phyloP scores from a whole-genome alignment of 2,113 vertebrate genomes.

The Ceuthmochares aereus region DNA sequence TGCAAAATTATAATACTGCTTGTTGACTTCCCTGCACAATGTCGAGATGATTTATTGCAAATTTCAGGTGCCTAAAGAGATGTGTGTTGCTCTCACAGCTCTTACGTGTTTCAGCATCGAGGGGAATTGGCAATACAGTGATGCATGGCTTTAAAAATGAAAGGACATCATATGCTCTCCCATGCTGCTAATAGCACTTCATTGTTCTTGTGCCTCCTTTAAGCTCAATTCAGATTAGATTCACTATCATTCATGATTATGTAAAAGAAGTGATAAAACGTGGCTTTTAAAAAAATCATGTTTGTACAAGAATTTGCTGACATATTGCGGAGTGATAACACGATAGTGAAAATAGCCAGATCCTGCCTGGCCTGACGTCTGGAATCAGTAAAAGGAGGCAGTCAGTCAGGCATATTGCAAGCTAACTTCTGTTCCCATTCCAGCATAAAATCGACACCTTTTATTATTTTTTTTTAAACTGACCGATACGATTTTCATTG shows the following conservation, averaged over 20 bases:
- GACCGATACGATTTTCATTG: not conserved
- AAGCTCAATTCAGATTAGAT: conserved; percentile 78
- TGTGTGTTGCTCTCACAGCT: not conserved
- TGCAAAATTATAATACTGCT: not conserved
- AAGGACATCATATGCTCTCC: not conserved
- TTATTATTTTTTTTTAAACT: not conserved
- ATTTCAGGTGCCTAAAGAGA: not conserved
- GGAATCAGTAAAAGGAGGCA: conserved; percentile 56
- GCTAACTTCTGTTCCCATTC: conserved; percentile 1
- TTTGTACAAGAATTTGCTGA: conserved; percentile 76
- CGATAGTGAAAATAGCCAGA: conserved; percentile 74
- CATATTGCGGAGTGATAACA: conserved; percentile 73
- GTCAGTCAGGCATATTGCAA: conserved; percentile 14
- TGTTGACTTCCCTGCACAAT: not conserved
- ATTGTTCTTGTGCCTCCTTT: conserved; percentile 55
- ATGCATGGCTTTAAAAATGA: not conserved
- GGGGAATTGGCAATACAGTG: not conserved
- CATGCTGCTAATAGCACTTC: not conserved
- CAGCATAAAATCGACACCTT: not conserved
- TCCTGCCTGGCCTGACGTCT: conserved; percentile 40
- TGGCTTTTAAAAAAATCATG: conserved; percentile 43
- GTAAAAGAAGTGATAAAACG: conserved; percentile 62
- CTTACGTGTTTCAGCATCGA: not conserved
- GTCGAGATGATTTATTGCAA: not conserved
- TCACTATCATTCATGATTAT: conserved; percentile 76